A percentile compares a stretch with the other conserved stretches of the same genome.
These are phyloP conservation scores for Nesometra sesokonis DNA, from an alignment of 35 echinoderm and acorn worm species.

Conservation along the genomic window DNA sequence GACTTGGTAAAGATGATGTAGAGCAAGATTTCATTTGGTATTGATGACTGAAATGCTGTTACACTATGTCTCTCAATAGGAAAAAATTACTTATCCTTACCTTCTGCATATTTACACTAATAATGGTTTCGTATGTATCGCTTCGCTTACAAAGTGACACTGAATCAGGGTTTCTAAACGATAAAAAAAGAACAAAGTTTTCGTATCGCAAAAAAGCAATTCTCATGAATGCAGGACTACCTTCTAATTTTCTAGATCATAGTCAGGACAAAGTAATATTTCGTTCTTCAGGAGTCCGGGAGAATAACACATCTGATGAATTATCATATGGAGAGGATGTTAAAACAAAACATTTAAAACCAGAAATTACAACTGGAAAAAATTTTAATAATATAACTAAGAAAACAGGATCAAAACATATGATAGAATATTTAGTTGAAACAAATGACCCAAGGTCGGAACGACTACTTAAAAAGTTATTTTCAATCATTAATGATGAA, in stretches of 20 bases:
- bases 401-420: neutral
- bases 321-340: neutral
- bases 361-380: neutral
- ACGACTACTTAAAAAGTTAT: constrained; percentile 17
- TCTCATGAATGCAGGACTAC: neutral
- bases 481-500: constrained; percentile 2
- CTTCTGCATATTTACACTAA: neutral
- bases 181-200: neutral
- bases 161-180: neutral
- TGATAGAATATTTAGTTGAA: neutral
- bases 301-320: neutral
- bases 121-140: neutral
- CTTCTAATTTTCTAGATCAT: neutral
- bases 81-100: neutral
- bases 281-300: neutral
- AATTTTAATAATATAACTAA: neutral
- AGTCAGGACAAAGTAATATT: neutral
- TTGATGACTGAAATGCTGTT: no score
- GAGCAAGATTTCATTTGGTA: no score
- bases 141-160: neutral
- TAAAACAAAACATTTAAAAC: neutral
- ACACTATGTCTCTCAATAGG: neutral
- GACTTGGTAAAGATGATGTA: no score
- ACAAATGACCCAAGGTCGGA: constrained; percentile 3
- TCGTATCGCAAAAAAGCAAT: neutral